Conservation (phyloP, 1,140 invertebrate species). For the Lasioglossum baleicum region DNA sequence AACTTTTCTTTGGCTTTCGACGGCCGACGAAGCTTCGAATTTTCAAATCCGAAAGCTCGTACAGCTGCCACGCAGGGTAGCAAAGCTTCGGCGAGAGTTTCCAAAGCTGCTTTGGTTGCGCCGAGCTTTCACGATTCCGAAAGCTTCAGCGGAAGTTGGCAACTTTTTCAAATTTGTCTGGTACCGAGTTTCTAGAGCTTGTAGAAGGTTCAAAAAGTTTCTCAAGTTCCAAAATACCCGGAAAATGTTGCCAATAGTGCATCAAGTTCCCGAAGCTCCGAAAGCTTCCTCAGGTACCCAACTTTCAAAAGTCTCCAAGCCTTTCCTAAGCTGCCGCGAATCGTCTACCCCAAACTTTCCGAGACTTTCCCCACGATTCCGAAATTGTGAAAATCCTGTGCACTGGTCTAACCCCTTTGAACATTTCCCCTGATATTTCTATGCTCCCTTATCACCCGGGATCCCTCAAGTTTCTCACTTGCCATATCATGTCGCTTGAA, state of each 20-base stretch:
- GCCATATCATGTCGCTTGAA: too few species aligned
- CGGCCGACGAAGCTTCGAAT: too few species aligned
- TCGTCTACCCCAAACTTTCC: too few species aligned
- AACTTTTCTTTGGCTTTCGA: too few species aligned
- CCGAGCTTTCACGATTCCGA: background rate
- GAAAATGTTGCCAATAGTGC: too few species aligned
- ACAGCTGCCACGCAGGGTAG: background rate
- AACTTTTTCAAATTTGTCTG: too few species aligned
- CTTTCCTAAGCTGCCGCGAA: too few species aligned
- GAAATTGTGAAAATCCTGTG: background rate
- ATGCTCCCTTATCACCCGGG: background rate
- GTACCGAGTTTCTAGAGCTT: background rate
- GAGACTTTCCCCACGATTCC: background rate
- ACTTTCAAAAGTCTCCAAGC: background rate
- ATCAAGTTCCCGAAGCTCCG: background rate
- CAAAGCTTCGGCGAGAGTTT: background rate
- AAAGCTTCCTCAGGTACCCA: background rate
- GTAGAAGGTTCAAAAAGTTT: too few species aligned
- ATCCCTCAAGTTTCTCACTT: background rate
- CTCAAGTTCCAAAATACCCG: background rate
- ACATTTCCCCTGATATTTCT: background rate
- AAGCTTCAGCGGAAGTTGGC: background rate
- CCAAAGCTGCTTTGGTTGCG: background rate
- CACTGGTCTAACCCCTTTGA: background rate
- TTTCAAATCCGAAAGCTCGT: too few species aligned